Base-by-base conservation (phyloP, 2,888 invertebrate genomes). In the Prosopocoilus inquinatus region DNA sequence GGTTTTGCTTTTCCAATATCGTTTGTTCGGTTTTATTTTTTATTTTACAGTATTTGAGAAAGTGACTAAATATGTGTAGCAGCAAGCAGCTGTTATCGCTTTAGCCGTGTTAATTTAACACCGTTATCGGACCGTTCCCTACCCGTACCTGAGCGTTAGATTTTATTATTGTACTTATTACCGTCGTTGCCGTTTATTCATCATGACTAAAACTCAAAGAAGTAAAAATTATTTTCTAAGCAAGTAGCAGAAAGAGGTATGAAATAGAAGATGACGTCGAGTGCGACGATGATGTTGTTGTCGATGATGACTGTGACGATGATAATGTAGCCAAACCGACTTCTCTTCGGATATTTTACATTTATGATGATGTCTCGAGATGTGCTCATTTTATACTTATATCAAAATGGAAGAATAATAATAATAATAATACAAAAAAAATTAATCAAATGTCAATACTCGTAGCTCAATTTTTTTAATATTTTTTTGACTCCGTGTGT, bases 401-500 rank as follows among this genome's bases (percentile, higher is more conserved):
- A 65, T 67, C 58, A 62, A 65, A 65, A 48, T 33, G 45, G 45
- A 46, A 51, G 36, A 16, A 35, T 12, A 32, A n/a, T n/a, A n/a
- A n/a, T n/a, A n/a, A n/a, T n/a, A n/a, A n/a, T n/a, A 36, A 35
- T 45, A 51, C 38, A 50, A 46, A 49, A 50, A 55, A 57, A 53
- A 69, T 70, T 69, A 71, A 75, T 72, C 71, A 70, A 74, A 76
- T 76, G 77, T 76, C 76, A 77, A 77, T 76, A 77, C 68, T 70
- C 70, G 70, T 75, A 75, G 75, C 75, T 76, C 75, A 75, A 71
- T 71, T 56, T 54, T 59, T 59, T 58, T 43, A 57, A 57, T 57
- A 57, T 20, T 32, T 52, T 52, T 56, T 32, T 50, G 20, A 28
- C 47, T 52, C 52, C 55, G 49, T 50, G 51, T 47, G 39, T 36